Conservation (phyloP, 2,888 invertebrate genomes). For the Thera britannica region DNA sequence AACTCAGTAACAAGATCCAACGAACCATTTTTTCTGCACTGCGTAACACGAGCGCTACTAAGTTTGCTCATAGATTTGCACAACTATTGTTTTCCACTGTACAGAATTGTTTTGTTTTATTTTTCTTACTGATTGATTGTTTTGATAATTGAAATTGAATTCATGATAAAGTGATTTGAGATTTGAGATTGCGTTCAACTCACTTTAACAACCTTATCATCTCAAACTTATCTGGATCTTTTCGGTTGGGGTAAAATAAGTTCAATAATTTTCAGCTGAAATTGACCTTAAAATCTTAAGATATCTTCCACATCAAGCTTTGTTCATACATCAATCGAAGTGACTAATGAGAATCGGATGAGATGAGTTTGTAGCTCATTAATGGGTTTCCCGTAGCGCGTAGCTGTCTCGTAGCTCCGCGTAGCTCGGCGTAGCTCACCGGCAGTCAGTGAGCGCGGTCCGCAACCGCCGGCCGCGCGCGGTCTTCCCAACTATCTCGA, state of each 20-base stretch:
- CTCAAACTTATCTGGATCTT: too few relatives aligned
- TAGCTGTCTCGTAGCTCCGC: conserved; percentile 49
- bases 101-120: conserved; percentile 11
- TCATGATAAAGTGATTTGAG: too few relatives aligned
- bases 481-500: conserved; percentile 48
- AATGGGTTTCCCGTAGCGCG: conserved; percentile 37
- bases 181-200: too few relatives aligned
- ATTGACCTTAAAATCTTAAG: too few relatives aligned
- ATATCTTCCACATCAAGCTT: too few relatives aligned
- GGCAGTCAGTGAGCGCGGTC: conserved; percentile 72
- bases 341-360: background rate
- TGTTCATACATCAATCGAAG: background rate
- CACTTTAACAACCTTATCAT: too few relatives aligned
- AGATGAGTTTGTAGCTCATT: conserved; percentile 27
- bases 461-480: conserved; percentile 69
- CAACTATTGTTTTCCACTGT: conserved; percentile 19
- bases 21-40: conserved; percentile 34
- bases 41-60: conserved; percentile 17
- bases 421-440: conserved; percentile 57
- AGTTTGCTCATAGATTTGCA: conserved; percentile 25
- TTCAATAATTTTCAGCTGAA: too few relatives aligned
- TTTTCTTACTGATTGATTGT: conserved; percentile 22
- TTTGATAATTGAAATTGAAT: background rate
- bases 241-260: too few relatives aligned
- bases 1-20: conserved; percentile 28